Evolutionary conservation across 2,888 invertebrate species (phyloP).

Genomic region (Dryobota labecula): DNA sequence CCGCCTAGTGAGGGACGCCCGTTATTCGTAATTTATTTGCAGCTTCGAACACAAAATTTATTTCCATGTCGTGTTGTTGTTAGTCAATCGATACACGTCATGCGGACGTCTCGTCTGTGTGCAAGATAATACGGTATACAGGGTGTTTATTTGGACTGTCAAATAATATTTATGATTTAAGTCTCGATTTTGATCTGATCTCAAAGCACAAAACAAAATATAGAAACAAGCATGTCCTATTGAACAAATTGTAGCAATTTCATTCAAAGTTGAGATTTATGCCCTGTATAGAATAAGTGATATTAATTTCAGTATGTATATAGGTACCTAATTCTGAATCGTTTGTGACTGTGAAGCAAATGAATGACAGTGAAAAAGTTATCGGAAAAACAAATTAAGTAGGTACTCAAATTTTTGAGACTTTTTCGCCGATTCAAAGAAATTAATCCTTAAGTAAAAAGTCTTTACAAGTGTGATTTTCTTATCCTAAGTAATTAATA

Average conservation of each 20-base stretch:
- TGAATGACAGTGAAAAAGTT: not conserved
- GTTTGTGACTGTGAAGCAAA: constrained; percentile 1
- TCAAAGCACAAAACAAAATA: constrained; percentile 1
- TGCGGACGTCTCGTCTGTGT: not conserved
- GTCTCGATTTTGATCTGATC: constrained; percentile 27
- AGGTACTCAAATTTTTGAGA: not conserved
- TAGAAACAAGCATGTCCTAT: not conserved
- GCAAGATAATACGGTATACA: constrained; percentile 32
- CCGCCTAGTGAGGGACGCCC: not conserved
- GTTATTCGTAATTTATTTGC: not conserved
- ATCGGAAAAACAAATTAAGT: not conserved
- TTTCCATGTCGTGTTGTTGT: no score
- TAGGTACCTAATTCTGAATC: not conserved
- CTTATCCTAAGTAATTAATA: constrained; percentile 17
- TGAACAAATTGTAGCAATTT: not conserved
- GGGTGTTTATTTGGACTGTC: constrained; percentile 22
- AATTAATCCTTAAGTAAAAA: constrained; percentile 18
- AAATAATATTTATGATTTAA: constrained; percentile 3
- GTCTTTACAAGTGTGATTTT: constrained; percentile 56
- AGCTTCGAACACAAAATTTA: not conserved
- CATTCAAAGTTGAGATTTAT: not conserved
- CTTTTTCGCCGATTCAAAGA: constrained; percentile 15
- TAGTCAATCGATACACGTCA: not conserved
- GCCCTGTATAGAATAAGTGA: constrained; percentile 31
- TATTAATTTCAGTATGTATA: constrained; percentile 20